These are phyloP conservation scores for Coelinius sp. DNA, from an alignment of 2,888 invertebrate species.

Conservation along the genomic window DNA sequence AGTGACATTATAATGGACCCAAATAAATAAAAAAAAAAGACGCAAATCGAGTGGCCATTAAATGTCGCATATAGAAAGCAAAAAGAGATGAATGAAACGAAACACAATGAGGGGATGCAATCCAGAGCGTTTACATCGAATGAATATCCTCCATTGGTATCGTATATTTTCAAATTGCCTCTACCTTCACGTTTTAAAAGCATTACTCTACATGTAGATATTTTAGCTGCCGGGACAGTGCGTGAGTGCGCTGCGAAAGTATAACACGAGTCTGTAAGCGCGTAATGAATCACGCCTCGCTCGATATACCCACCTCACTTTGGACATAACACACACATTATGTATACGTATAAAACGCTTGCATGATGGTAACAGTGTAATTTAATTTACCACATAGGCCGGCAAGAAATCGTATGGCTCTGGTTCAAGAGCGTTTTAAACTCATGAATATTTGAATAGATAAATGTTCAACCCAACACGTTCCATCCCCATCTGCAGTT, in stretches of 20 bases:
- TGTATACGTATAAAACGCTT: not conserved
- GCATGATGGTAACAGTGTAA: slow-evolving; percentile 27
- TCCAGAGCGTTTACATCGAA: slow-evolving; percentile 3
- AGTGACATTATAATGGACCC: slow-evolving; percentile 52
- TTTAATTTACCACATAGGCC: slow-evolving; percentile 36
- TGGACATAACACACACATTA: not conserved
- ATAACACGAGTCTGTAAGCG: slow-evolving; percentile 18
- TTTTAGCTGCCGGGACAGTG: slow-evolving; percentile 23
- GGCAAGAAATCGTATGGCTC: slow-evolving; percentile 10
- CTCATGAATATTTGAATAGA: slow-evolving; percentile 41
- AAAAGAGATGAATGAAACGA: not conserved
- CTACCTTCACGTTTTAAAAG: not conserved
- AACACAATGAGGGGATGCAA: slow-evolving; percentile 12
- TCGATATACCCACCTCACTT: slow-evolving; percentile 27
- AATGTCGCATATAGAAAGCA: slow-evolving; percentile 19
- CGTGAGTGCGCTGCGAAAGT: slow-evolving; percentile 23
- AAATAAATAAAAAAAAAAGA: slow-evolving; percentile 43
- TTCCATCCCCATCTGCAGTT: not conserved
- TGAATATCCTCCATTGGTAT: slow-evolving; percentile 1
- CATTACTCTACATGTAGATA: not conserved
- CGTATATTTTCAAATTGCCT: not conserved
- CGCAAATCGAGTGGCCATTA: slow-evolving; percentile 45
- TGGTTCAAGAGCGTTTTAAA: slow-evolving; percentile 37
- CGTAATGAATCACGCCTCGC: slow-evolving; percentile 41
- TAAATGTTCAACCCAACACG: slow-evolving; percentile 23